Evolutionary conservation across 2,888 invertebrate species (phyloP).

Genomic region (Andrena dorsata): DNA sequence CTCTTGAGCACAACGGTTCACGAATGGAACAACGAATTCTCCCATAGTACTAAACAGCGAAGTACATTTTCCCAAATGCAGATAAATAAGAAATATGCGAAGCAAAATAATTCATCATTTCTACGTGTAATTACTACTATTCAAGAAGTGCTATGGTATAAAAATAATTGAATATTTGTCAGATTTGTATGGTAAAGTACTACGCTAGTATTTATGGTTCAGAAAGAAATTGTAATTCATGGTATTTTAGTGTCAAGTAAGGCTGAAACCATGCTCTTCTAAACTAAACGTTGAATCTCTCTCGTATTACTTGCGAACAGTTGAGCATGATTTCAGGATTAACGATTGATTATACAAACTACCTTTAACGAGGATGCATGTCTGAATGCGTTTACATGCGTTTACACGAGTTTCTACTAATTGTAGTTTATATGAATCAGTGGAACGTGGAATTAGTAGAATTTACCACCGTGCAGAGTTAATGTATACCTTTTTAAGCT

Average conservation of each 20-base stretch:
- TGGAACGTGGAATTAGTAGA: neutral
- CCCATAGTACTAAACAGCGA: neutral
- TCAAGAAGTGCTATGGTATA: neutral
- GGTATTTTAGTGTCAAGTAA: constrained; percentile 12
- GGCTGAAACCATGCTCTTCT: constrained; percentile 28
- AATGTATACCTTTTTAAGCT: constrained; percentile 8
- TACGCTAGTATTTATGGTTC: neutral
- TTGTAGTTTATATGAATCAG: constrained; percentile 6
- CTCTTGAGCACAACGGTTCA: neutral
- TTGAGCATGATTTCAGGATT: constrained; percentile 41
- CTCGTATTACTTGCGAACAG: neutral
- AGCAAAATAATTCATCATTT: neutral
- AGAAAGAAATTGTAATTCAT: constrained; percentile 2
- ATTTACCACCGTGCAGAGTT: neutral
- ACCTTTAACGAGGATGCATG: neutral
- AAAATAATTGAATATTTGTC: constrained; percentile 5
- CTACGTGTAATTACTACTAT: constrained; percentile 8
- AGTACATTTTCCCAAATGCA: neutral
- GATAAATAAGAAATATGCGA: neutral
- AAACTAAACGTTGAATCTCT: neutral
- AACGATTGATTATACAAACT: constrained; percentile 4
- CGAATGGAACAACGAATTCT: constrained; percentile 32
- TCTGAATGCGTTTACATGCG: neutral
- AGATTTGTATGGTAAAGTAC: neutral
- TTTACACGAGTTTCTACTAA: constrained; percentile 11